phyloP scores from a whole-genome alignment of 2,113 vertebrate genomes.

The Solea solea region DNA sequence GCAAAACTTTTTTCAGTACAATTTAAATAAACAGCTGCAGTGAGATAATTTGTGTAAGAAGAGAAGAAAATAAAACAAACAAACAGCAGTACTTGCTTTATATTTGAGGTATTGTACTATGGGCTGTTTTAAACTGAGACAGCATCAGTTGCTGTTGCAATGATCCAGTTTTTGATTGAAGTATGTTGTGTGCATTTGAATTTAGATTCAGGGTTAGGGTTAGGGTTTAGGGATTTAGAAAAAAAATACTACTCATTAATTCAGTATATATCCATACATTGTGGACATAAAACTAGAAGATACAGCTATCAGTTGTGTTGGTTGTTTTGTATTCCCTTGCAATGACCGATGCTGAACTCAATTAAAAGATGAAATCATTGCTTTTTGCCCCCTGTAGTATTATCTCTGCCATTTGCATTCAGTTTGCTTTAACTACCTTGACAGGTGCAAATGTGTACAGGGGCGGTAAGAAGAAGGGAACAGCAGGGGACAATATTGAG shows the following conservation, averaged over 20 bases:
- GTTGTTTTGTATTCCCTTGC: neutral
- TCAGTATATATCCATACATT: neutral
- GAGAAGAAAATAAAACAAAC: neutral
- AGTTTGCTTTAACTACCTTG: slow-evolving; percentile 9
- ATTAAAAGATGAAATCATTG: neutral
- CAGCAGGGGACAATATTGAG: neutral
- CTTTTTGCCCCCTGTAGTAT: slow-evolving; percentile 3
- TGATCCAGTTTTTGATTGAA: slow-evolving; percentile 15
- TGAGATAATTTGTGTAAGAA: neutral
- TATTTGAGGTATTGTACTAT: slow-evolving; percentile 1
- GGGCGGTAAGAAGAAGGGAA: neutral
- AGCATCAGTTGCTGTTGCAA: slow-evolving; percentile 1
- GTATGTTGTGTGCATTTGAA: slow-evolving; percentile 27
- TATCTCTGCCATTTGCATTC: slow-evolving; percentile 1
- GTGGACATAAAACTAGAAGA: neutral
- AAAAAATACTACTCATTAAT: slow-evolving; percentile 7
- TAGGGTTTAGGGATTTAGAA: neutral
- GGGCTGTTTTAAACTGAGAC: neutral
- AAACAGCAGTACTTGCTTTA: no score
- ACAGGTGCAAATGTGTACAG: neutral
- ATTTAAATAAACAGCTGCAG: no score
- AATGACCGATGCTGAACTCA: slow-evolving; percentile 1
- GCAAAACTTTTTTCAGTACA: no score
- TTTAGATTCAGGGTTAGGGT: no score
- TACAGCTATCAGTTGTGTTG: neutral